A percentile compares a stretch with the other conserved stretches of the same genome.
Conservation (phyloP, 2,888 invertebrate genomes). For the Frankliniella intonsa region DNA sequence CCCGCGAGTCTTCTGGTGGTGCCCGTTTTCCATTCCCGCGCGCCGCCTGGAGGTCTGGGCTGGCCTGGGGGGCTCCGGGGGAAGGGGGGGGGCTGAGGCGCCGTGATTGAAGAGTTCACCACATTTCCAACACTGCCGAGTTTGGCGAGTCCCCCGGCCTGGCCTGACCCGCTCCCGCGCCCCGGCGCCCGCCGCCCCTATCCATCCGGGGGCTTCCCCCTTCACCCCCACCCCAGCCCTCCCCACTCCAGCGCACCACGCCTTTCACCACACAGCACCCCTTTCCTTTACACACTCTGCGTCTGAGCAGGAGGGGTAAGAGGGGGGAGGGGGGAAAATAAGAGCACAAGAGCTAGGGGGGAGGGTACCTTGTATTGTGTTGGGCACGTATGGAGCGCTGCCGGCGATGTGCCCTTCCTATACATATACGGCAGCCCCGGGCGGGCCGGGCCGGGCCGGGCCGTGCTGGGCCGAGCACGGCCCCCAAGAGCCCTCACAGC, state of each 20-base stretch:
- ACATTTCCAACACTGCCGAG: conserved; percentile 4
- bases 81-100: background rate
- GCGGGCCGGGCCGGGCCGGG: too few species aligned
- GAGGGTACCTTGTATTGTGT: too few species aligned
- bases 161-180: too few species aligned
- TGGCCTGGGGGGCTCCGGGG: too few species aligned
- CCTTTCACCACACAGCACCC: background rate
- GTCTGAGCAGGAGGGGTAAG: background rate
- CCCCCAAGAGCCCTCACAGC: too few species aligned
- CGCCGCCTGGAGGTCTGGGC: background rate
- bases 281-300: background rate
- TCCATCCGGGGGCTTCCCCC: background rate
- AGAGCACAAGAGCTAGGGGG: too few species aligned
- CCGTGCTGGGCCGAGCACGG: too few species aligned
- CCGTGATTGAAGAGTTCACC: conserved; percentile 12
- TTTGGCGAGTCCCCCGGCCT: background rate
- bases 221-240: background rate
- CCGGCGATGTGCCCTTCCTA: too few species aligned
- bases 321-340: background rate
- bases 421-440: too few species aligned
- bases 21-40: background rate
- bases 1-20: background rate
- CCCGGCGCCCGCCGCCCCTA: too few species aligned
- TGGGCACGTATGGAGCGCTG: too few species aligned
- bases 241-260: background rate